Evolutionary conservation across 2,113 vertebrate genomes (phyloP), one percentile per base, ranked within the genome.

Genomic region (Athene noctua): DNA sequence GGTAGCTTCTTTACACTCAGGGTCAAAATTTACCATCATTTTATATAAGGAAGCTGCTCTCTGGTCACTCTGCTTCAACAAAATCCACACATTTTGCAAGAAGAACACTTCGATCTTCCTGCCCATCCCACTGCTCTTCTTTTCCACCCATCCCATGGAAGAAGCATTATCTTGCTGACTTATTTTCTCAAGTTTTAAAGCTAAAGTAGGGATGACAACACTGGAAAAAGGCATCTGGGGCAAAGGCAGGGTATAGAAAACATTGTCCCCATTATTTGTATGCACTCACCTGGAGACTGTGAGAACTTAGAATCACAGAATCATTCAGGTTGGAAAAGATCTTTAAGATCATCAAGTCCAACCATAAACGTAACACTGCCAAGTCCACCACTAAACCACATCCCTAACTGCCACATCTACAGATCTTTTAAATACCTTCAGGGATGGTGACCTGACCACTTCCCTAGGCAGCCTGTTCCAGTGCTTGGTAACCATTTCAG

Each of bases 231-330:
- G 4, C 42, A 73, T 26, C 40, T 51, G 25, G 23, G 20, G 4
- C 40, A 91, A n/a, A 68, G 49, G 15, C 21, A 40, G 17, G 8
- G 19, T 23, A 3, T 21, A 14, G 16, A 77, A 71, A 77, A 55
- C 30, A 57, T 1, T 18, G 14, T 58, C 2, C 17, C 22, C 2
- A 1, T 44, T 62, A 10, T 36, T 47, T 6, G 9, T 3, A 55
- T 3, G 10, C 6, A 21, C 8, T 68, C 6, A 38, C 6, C 54
- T 42, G 22, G 29, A 85, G 8, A 46, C 10, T 42, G 13, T 2
- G 3, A 59, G 32, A 83, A 29, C 21, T 75, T 40, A 15, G 0
- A 20, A 40, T 13, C 27, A 68, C 22, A 70, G 22, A 38, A 63
- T 26, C 11, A 29, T 17, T 51, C 10, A 29, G 27, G 13, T 2